phyloP scores from a whole-genome alignment of 2,113 vertebrate species.

The Cephalopterus ornatus region DNA sequence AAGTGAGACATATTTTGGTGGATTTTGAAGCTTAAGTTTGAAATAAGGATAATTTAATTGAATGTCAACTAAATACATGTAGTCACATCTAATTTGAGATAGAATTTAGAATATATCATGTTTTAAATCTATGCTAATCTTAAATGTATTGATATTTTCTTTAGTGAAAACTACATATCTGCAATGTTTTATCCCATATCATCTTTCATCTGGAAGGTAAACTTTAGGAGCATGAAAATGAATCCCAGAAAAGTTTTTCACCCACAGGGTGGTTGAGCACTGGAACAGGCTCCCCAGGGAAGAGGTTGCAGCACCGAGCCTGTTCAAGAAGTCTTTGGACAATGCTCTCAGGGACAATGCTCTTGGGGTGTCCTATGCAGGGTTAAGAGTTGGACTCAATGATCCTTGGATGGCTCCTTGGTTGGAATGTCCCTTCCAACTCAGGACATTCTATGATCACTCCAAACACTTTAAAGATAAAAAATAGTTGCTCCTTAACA shows the following conservation, averaged over 20 bases:
- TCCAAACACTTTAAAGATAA: background rate
- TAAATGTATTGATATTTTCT: background rate
- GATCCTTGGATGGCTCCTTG: too few relatives aligned
- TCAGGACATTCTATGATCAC: background rate
- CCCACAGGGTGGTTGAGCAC: too few relatives aligned
- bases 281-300: background rate
- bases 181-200: background rate
- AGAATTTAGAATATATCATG: background rate
- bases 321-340: background rate
- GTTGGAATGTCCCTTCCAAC: background rate
- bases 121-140: background rate
- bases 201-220: background rate
- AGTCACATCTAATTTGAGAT: background rate
- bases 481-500: background rate
- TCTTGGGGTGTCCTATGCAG: background rate
- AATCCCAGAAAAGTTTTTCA: background rate
- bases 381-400: background rate
- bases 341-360: background rate
- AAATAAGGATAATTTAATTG: background rate
- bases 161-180: background rate
- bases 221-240: background rate
- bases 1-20: background rate
- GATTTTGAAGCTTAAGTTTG: background rate
- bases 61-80: background rate
- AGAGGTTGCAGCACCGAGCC: background rate